Conservation (phyloP, 2,888 invertebrate genomes). For the Teleiodes luculella region DNA sequence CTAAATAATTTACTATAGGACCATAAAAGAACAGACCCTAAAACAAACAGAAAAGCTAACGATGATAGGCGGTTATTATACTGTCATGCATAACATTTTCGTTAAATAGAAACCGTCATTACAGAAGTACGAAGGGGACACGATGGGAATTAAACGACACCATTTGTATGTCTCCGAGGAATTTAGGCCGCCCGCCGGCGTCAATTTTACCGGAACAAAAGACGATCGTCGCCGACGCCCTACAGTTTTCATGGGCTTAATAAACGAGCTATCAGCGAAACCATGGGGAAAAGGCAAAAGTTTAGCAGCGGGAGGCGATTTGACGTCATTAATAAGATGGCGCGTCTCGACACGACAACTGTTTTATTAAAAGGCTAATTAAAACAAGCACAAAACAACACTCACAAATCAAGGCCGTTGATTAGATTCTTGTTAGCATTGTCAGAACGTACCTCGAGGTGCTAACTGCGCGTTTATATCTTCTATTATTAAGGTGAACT, state of each 20-base stretch:
- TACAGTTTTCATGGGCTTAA: conserved; percentile 41
- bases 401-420: conserved; percentile 7
- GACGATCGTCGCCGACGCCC: conserved; percentile 25
- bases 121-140: background rate
- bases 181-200: conserved; percentile 23
- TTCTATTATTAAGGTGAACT: background rate
- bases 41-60: background rate
- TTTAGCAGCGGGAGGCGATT: conserved; percentile 16
- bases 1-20: background rate
- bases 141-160: conserved; percentile 23
- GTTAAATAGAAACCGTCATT: conserved; percentile 15
- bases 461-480: background rate
- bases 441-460: background rate
- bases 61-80: background rate
- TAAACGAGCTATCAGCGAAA: conserved; percentile 38
- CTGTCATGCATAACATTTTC: background rate
- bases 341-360: conserved; percentile 25
- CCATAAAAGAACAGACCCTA: background rate
- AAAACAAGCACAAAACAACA: conserved; percentile 6
- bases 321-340: conserved; percentile 38
- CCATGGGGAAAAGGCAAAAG: conserved; percentile 19
- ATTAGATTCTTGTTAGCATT: conserved; percentile 4
- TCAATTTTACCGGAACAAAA: conserved; percentile 46
- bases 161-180: conserved; percentile 18
- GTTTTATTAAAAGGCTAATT: conserved; percentile 8